phyloP scores from a whole-genome alignment of 2,888 invertebrate species.

The Brachyptera putata region DNA sequence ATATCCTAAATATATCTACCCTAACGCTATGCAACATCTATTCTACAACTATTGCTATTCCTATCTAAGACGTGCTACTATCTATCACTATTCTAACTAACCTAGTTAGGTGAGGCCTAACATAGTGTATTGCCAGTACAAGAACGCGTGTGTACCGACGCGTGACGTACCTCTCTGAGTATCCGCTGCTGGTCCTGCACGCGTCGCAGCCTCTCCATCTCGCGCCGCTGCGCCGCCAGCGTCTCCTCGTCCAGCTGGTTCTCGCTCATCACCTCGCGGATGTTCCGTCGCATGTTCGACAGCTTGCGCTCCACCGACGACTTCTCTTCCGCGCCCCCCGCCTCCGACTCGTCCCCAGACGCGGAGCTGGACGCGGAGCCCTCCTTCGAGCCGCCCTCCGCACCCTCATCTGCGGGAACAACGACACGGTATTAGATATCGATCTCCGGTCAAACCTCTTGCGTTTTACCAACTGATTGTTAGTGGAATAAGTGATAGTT shows the following conservation, averaged over 20 bases:
- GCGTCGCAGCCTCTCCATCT: slow-evolving; percentile 79
- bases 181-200: slow-evolving; percentile 83
- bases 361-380: background rate
- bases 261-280: slow-evolving; percentile 90
- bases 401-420: background rate
- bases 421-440: too few relatives aligned
- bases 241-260: slow-evolving; percentile 90
- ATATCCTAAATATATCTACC: too few relatives aligned
- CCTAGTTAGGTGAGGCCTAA: too few relatives aligned
- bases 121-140: too few relatives aligned
- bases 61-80: too few relatives aligned
- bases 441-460: too few relatives aligned
- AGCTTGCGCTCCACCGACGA: slow-evolving; percentile 45
- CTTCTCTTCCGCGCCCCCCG: slow-evolving; percentile 41
- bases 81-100: too few relatives aligned
- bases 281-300: slow-evolving; percentile 74
- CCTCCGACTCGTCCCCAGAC: slow-evolving; percentile 42
- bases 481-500: too few relatives aligned
- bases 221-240: slow-evolving; percentile 85
- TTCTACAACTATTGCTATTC: too few relatives aligned
- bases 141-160: too few relatives aligned
- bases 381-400: background rate
- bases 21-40: too few relatives aligned
- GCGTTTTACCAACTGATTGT: too few relatives aligned
- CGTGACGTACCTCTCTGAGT: slow-evolving; percentile 57